These are phyloP conservation scores for Cremastobaeus sp. DNA, from an alignment of 2,888 invertebrate genomes.

Conservation along the genomic window DNA sequence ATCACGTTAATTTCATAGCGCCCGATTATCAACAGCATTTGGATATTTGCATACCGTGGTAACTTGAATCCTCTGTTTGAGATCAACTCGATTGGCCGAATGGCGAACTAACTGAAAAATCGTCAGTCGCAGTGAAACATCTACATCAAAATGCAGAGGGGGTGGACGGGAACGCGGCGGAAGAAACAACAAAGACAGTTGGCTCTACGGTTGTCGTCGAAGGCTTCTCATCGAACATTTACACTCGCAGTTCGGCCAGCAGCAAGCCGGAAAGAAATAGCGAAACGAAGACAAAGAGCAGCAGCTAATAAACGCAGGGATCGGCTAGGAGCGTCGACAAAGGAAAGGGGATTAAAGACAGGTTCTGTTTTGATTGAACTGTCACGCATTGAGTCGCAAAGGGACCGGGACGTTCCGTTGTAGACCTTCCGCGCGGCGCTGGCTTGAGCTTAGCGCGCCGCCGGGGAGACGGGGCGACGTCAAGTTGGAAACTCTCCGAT, in stretches of 20 bases:
- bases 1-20: no score
- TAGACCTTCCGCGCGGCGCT: constrained; percentile 48
- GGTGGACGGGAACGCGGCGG: no score
- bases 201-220: no score
- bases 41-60: no score
- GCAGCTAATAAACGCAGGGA: constrained; percentile 27
- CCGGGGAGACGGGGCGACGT: constrained; percentile 18
- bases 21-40: no score
- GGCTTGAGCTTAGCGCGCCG: constrained; percentile 44
- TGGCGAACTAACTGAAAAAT: no score
- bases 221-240: constrained; percentile 12
- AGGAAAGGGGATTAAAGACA: constrained; percentile 46
- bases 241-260: background rate
- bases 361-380: constrained; percentile 54
- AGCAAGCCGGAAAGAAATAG: background rate
- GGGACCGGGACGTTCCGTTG: constrained; percentile 52
- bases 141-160: no score
- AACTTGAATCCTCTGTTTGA: no score
- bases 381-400: constrained; percentile 59
- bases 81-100: no score
- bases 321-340: constrained; percentile 32
- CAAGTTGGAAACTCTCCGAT: constrained; percentile 65
- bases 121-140: no score
- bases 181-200: no score
- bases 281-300: constrained; percentile 21